Percentiles rank a stretch among this genome's conserved stretches.
These are phyloP conservation scores for human DNA, from an alignment of 2,113 vertebrate genomes.

Conservation along the genomic window DNA sequence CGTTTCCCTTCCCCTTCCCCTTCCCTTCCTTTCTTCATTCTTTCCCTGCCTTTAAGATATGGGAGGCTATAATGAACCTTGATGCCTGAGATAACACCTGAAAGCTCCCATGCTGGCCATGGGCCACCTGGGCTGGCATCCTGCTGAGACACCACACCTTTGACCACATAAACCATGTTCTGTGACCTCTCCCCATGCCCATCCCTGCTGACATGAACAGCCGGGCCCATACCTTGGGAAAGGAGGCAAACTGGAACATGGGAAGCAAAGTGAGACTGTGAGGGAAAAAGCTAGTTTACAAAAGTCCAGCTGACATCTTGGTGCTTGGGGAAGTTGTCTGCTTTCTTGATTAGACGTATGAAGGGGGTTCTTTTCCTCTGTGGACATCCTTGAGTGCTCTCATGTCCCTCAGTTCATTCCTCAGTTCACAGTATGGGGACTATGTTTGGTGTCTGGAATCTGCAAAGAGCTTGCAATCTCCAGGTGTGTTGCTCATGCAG, in stretches of 20 bases:
- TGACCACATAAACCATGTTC: not conserved
- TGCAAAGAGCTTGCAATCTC: not conserved
- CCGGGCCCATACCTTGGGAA: not conserved
- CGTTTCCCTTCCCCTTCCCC: rapidly evolving
- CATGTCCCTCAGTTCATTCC: not conserved
- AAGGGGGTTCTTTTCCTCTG: not conserved
- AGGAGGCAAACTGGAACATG: not conserved
- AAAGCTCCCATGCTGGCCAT: not conserved
- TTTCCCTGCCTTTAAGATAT: not conserved
- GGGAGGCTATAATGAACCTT: not conserved
- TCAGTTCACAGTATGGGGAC: not conserved
- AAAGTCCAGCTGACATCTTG: rapidly evolving
- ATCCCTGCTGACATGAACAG: not conserved
- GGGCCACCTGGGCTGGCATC: not conserved
- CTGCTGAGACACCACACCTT: not conserved
- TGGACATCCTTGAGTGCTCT: not conserved
- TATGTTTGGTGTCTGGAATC: not conserved
- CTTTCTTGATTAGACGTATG: not conserved
- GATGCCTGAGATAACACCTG: not conserved
- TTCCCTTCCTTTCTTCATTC: not conserved
- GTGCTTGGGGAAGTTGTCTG: not conserved
- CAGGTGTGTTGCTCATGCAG: not conserved
- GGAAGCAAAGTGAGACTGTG: not conserved
- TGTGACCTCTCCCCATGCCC: not conserved
- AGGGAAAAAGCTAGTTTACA: too few species aligned